Evolutionary conservation across 1,140 invertebrate species (phyloP).

Genomic region (Wiebesia pumilae): DNA sequence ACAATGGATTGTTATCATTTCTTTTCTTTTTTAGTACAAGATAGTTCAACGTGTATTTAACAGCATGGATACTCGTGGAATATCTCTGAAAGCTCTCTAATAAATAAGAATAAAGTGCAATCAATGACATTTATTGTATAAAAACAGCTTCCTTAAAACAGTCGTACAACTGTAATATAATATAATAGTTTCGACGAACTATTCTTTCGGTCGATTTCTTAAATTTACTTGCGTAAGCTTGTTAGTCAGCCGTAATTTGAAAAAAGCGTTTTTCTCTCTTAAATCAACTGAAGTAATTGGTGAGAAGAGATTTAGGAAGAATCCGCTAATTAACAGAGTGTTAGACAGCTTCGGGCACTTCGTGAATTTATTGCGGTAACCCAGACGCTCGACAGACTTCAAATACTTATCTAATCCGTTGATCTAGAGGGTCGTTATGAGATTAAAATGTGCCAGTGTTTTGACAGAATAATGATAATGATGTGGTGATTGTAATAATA

Average conservation of each 20-base stretch:
- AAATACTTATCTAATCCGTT: constrained; percentile 39
- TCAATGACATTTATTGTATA: not conserved
- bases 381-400: not conserved
- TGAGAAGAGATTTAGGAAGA: constrained; percentile 19
- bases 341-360: constrained; percentile 15
- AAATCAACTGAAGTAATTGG: not conserved
- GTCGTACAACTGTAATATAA: too few relatives aligned
- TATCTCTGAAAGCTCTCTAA: not conserved
- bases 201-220: not conserved
- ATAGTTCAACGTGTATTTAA: not conserved
- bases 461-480: not conserved
- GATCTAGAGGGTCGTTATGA: constrained; percentile 27
- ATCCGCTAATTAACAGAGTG: constrained; percentile 53
- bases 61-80: not conserved
- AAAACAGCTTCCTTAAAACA: too few relatives aligned
- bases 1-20: not conserved
- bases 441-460: not conserved
- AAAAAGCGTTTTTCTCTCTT: not conserved
- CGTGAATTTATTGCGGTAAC: constrained; percentile 56
- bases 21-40: not conserved
- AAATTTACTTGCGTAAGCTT: not conserved
- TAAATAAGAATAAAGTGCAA: not conserved
- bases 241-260: not conserved
- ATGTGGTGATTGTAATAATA: too few relatives aligned
- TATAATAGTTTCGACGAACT: not conserved